Conservation (phyloP, 92 coral and sea anemone genomes). For the Palythoa grandis region DNA sequence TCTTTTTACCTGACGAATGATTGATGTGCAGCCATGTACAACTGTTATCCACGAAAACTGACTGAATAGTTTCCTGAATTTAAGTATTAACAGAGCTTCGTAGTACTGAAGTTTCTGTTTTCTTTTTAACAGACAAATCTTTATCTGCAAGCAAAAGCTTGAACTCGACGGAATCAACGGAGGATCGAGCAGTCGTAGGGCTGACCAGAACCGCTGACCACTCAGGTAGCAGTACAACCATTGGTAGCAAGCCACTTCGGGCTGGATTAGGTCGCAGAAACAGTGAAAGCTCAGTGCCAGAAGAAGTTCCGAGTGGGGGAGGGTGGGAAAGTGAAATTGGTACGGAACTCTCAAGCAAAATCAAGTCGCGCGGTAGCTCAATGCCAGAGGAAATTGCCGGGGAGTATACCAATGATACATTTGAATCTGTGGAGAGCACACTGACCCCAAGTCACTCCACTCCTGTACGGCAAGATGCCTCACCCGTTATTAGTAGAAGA, state of each 20-base stretch:
- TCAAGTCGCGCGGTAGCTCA: conserved; percentile 76
- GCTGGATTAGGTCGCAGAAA: conserved; percentile 61
- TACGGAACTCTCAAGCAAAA: conserved; percentile 46
- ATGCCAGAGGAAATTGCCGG: conserved; percentile 72
- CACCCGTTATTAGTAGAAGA: conserved; percentile 57
- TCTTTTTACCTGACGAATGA: no score
- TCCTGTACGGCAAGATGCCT: conserved; percentile 64
- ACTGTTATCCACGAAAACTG: no score
- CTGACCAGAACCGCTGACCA: conserved; percentile 34
- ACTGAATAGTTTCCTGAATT: no score
- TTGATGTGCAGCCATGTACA: no score
- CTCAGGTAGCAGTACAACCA: conserved; percentile 32
- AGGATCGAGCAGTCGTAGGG: neutral
- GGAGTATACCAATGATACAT: conserved; percentile 87
- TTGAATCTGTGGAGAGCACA: conserved; percentile 85
- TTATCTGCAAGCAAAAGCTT: conserved; percentile 38
- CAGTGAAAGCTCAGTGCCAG: conserved; percentile 76
- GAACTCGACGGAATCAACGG: neutral
- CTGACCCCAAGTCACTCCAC: conserved; percentile 78
- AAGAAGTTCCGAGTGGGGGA: conserved; percentile 65
- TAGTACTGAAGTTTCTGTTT: conserved; percentile 31
- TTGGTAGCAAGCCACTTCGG: conserved; percentile 46
- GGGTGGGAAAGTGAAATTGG: conserved; percentile 46
- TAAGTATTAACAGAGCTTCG: neutral
- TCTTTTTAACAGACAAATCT: conserved; percentile 34